phyloP scores from a whole-genome alignment of 2,113 vertebrate species.

The Cyprinodon variegatus region DNA sequence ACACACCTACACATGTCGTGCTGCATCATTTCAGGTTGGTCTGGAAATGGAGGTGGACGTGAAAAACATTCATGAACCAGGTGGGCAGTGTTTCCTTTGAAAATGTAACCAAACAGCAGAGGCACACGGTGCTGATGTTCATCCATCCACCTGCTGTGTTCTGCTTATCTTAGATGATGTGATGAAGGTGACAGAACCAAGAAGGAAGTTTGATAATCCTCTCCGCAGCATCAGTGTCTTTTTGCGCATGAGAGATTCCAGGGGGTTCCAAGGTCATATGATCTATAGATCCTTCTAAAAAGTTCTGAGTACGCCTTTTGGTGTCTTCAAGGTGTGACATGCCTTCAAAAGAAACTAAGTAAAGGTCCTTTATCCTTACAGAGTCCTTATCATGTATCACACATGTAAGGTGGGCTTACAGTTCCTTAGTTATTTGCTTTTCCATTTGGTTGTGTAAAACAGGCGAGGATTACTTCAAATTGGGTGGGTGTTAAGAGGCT shows the following conservation, averaged over 20 bases:
- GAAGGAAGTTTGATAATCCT: not conserved
- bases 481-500: too few relatives aligned
- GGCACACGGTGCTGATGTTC: not conserved
- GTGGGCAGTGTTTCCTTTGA: not conserved
- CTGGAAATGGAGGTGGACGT: not conserved
- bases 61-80: not conserved
- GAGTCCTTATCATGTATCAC: too few relatives aligned
- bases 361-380: too few relatives aligned
- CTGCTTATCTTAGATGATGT: not conserved
- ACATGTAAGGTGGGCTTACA: too few relatives aligned
- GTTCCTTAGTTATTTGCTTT: too few relatives aligned
- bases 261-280: too few relatives aligned
- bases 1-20: slow-evolving; percentile 18
- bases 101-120: not conserved
- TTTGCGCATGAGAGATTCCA: not conserved
- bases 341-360: not conserved
- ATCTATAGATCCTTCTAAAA: not conserved
- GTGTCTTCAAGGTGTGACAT: not conserved
- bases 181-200: not conserved
- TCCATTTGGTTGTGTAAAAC: too few relatives aligned
- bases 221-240: not conserved
- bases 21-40: slow-evolving; percentile 25
- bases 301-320: not conserved
- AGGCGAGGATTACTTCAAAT: too few relatives aligned
- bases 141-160: not conserved